These are phyloP conservation scores for Triops longicaudatus DNA, from an alignment of 1,140 invertebrate species.

Conservation along the genomic window DNA sequence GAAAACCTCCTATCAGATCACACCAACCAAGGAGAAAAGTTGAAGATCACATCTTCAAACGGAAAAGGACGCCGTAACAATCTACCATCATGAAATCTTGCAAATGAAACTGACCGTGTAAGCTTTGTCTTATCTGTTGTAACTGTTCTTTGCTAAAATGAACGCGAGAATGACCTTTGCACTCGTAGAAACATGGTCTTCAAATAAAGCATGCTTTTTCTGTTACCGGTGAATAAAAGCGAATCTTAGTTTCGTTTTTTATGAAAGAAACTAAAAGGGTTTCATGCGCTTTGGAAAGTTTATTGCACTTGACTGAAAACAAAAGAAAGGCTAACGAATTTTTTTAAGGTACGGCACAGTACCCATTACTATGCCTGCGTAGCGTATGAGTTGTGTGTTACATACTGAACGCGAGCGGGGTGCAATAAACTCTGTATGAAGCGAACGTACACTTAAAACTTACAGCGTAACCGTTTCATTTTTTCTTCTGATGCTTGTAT, in stretches of 20 bases:
- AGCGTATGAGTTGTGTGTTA: neutral
- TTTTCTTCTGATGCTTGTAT: neutral
- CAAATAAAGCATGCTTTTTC: too few species aligned
- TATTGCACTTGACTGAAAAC: neutral
- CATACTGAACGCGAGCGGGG: neutral
- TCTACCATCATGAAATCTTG: neutral
- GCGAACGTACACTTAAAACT: neutral
- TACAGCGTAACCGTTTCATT: conserved; percentile 8
- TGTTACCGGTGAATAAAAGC: too few species aligned
- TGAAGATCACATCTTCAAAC: neutral
- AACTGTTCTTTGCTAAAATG: neutral
- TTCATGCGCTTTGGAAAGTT: neutral
- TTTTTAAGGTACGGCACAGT: too few species aligned
- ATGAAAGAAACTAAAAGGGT: neutral
- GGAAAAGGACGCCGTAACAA: neutral
- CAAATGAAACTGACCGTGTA: neutral
- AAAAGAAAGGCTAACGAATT: conserved; percentile 12
- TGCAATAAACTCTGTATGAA: neutral
- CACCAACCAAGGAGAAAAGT: neutral
- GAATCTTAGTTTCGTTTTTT: neutral
- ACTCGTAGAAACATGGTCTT: neutral
- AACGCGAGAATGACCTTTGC: neutral
- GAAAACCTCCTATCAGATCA: neutral
- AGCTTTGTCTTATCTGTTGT: neutral
- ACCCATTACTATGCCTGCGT: neutral